Evolutionary conservation across 1,140 invertebrate genomes (phyloP).

Genomic region (Conopomorpha cramerella): DNA sequence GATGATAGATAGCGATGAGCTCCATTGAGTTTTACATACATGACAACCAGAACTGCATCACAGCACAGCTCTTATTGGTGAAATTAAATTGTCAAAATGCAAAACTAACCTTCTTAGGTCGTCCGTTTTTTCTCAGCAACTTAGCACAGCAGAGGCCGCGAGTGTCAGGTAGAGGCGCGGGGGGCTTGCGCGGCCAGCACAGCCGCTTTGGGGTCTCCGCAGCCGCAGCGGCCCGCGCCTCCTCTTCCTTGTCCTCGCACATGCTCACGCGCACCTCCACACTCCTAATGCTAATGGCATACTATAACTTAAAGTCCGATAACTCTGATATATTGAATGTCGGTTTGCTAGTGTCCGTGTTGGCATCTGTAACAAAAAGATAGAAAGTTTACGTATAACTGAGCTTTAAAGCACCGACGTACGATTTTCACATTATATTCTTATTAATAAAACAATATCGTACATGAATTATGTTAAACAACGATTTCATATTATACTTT

Average conservation of each 20-base stretch:
- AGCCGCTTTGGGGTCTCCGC: conserved; percentile 30
- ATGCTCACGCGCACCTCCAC: conserved; percentile 13
- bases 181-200: conserved; percentile 39
- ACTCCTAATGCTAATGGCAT: conserved; percentile 44
- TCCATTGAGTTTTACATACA: too few relatives aligned
- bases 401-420: too few relatives aligned
- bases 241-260: conserved; percentile 53
- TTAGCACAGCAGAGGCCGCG: conserved; percentile 50
- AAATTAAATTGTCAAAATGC: too few relatives aligned
- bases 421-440: too few relatives aligned
- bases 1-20: too few relatives aligned
- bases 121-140: conserved; percentile 44
- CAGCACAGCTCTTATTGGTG: too few relatives aligned
- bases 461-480: too few relatives aligned
- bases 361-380: conserved; percentile 49
- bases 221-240: conserved; percentile 32
- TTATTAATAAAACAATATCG: too few relatives aligned
- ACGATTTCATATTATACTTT: too few relatives aligned
- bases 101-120: conserved; percentile 41
- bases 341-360: conserved; percentile 38
- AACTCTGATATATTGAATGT: conserved; percentile 34
- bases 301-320: conserved; percentile 46
- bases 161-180: conserved; percentile 43
- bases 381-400: too few relatives aligned
- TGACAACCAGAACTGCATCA: too few relatives aligned